These are phyloP conservation scores for Synodontis membranacea DNA, from an alignment of 2,113 vertebrate species.

Conservation along the genomic window DNA sequence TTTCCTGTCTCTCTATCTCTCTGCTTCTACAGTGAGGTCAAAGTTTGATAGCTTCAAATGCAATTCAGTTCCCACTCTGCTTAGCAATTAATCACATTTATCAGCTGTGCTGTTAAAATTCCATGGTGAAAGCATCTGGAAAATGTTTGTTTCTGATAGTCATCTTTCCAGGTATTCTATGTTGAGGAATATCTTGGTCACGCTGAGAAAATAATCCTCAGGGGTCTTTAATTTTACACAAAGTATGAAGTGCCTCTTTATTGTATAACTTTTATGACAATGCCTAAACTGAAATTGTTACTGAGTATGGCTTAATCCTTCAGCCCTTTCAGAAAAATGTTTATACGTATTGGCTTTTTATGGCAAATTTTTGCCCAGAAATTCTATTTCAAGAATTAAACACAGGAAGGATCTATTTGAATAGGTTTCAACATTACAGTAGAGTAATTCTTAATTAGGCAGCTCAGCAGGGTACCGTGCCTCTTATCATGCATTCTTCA, in stretches of 20 bases:
- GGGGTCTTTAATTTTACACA: constrained; percentile 23
- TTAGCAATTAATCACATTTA: constrained; percentile 69
- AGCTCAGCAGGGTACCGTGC: constrained; percentile 19
- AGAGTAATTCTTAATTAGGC: constrained; percentile 38
- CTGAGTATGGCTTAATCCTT: neutral
- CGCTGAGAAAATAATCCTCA: constrained; percentile 26
- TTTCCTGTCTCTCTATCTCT: neutral
- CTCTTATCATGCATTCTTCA: constrained; percentile 45
- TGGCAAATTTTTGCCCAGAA: neutral
- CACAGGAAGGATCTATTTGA: neutral
- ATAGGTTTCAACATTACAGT: constrained; percentile 35
- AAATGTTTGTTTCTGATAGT: constrained; percentile 66
- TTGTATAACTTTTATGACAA: constrained; percentile 17
- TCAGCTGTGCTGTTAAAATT: constrained; percentile 66
- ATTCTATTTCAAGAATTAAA: constrained; percentile 11
- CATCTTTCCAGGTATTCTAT: constrained; percentile 29
- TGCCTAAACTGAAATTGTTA: neutral
- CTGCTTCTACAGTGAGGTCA: neutral
- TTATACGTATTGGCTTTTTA: neutral
- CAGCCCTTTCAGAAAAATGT: constrained; percentile 1
- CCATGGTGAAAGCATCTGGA: constrained; percentile 52
- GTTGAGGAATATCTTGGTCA: constrained; percentile 8
- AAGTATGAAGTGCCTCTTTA: constrained; percentile 4
- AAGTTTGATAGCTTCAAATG: neutral
- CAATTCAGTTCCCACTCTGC: neutral